Base-by-base conservation (phyloP, 2,888 invertebrate species). In the Pachydiplax longipennis region DNA sequence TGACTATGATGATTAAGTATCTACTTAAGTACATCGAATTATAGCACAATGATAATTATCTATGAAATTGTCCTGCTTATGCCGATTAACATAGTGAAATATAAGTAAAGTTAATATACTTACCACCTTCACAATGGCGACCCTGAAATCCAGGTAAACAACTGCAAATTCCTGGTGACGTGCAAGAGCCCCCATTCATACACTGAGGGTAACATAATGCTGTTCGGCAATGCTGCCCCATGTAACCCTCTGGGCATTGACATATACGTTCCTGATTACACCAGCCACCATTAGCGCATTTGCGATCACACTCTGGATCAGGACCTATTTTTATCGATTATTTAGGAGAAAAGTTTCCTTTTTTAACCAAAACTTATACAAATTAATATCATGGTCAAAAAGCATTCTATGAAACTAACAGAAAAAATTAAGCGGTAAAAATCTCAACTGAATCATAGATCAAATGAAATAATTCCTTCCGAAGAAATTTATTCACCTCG, bases 91-190 rank as follows among this genome's bases (percentile, higher is more conserved):
- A 53, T 53, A 2, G 12, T 53, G 1, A 53, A 53, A 53, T 40
- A 2, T 6, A 6, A 40, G 40, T 6, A 40, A n/a, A n/a, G n/a
- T n/a, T 44, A 90, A 90, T 58, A 80, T 90, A 93, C 94, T 94
- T 94, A 97, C 98, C 98, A 95, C 98, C 98, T 95, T 98, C 98
- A 93, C 98, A 98, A 93, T 98, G 97, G 35, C 97, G 95, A 82
- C 98, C 98, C 94, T 98, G 98, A 94, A 97, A 98, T 18, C 98
- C 98, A n/a, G 96, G 95, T 22, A 97, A 97, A 93, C 98, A 98
- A 91, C 97, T 97, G 93, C 98, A 98, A 4, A 97, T 95, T 1
- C 98, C 98, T 6, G 98, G 98, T 48, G 97, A 97, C 31, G 98
- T 97, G 93, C 98, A 98, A 93, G 97, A 98, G 13, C 98, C 98